Percentiles rank a stretch among this genome's conserved stretches.
Conservation (phyloP, 2,888 invertebrate genomes). For the Sinohyriopsis cumingii region DNA sequence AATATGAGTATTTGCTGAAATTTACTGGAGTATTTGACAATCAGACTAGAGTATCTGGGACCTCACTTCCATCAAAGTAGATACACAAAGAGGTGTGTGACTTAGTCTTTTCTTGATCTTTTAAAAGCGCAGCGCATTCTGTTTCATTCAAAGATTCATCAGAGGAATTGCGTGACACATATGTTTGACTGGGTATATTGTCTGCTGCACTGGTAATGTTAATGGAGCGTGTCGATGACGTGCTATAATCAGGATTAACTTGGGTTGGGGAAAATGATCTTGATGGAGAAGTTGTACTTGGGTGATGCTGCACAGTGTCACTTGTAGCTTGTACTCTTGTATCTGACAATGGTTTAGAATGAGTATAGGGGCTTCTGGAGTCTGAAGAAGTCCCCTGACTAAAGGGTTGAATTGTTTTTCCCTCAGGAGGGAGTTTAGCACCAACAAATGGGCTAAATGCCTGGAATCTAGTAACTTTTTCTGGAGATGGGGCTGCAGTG, state of each 20-base stretch:
- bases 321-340: no score
- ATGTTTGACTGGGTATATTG: conserved; percentile 49
- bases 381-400: no score
- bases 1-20: no score
- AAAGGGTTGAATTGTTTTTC: no score
- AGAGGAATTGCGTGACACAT: conserved; percentile 68
- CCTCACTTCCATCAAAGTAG: conserved; percentile 55
- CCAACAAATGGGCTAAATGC: no score
- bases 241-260: conserved; percentile 6
- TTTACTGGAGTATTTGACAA: background rate
- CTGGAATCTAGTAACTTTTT: no score
- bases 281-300: no score
- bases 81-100: conserved; percentile 56
- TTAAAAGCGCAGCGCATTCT: conserved; percentile 75
- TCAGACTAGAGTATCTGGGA: conserved; percentile 38
- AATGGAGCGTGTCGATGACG: conserved; percentile 12
- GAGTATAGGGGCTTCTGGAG: no score
- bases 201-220: conserved; percentile 1
- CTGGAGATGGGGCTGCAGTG: no score
- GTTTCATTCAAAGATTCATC: conserved; percentile 72
- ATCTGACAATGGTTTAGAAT: no score
- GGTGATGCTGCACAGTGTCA: no score
- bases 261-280: background rate
- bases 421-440: no score
- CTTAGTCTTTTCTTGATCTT: conserved; percentile 62